Base-by-base conservation (phyloP, 2,888 invertebrate genomes). In the Drosophila pegasa region DNA sequence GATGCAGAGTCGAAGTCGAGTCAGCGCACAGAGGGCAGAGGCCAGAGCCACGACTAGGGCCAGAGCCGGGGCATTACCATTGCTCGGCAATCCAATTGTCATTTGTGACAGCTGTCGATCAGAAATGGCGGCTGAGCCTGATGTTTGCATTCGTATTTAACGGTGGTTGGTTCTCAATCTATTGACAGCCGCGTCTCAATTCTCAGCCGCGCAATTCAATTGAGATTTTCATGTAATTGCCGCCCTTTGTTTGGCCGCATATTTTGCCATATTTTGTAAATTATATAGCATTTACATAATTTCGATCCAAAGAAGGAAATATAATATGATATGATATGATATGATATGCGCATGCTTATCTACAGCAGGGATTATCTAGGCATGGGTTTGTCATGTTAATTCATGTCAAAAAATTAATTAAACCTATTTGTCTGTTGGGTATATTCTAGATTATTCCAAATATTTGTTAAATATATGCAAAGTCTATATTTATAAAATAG, bases 31-130 rank as follows among this genome's bases (percentile, higher is more conserved):
- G 33, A 33, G 37, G 31, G 25, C 43, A 43, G n/a, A 8, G 7
- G 43, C n/a, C 38, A 50, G 48, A 50, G 43, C 16, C 7, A 29
- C 3, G 2, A 25, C 31, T 0, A 12, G 14, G 2, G 29, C n/a
- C 12, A 33, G 47, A 5, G 8, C 12, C 9, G 9, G n/a, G 33
- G 22, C 18, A 18, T 38, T 18, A 50, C 45, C 55, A 52, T 38
- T 52, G 62, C 62, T 38, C 47, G 51, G 61, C 88, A 83, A 89
- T 87, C 79, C 75, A 88, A 89, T 85, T 88, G 88, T 86, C 84
- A 87, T 87, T 81, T 80, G 77, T 90, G 89, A 86, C 89, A 91
- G 89, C 91, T 90, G 90, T 90, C 90, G 89, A 90, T 90, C 90
- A 87, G 80, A 80, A 88, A 87, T 88, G 89, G 87, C 89, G 89